Percentiles rank a stretch among this genome's conserved stretches.
phyloP scores from a whole-genome alignment of 64 coral and sea anemone genomes.

The Dendronephthya gigantea region DNA sequence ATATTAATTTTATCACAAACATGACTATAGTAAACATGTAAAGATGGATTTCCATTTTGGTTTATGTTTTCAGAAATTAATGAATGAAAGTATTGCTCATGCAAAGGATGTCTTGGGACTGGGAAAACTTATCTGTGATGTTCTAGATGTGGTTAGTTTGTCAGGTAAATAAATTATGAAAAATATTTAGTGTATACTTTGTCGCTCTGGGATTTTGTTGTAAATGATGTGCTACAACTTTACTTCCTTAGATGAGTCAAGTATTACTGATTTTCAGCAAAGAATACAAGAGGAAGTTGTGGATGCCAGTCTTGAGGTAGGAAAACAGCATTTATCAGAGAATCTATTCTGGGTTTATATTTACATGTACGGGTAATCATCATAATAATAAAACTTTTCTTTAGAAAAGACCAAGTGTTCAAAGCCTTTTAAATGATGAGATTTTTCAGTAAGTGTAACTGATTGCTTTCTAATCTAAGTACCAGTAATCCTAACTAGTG shows the following conservation, averaged over 20 bases:
- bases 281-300: background rate
- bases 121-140: background rate
- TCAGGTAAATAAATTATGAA: background rate
- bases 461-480: no score
- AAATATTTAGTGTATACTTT: background rate
- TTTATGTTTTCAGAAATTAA: background rate
- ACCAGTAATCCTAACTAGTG: no score
- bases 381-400: no score
- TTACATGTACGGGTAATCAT: no score
- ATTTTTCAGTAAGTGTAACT: background rate
- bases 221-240: background rate
- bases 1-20: no score
- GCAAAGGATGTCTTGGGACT: background rate
- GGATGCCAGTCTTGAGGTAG: background rate
- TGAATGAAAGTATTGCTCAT: background rate
- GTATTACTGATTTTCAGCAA: background rate
- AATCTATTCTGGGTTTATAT: no score
- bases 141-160: background rate
- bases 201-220: no score
- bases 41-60: background rate
- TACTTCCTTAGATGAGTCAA: background rate
- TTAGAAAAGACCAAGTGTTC: background rate
- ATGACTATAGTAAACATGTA: no score
- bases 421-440: background rate
- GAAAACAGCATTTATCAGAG: background rate